Base-by-base conservation (phyloP, 2,888 invertebrate genomes). In the Hoplodrina blanda region DNA sequence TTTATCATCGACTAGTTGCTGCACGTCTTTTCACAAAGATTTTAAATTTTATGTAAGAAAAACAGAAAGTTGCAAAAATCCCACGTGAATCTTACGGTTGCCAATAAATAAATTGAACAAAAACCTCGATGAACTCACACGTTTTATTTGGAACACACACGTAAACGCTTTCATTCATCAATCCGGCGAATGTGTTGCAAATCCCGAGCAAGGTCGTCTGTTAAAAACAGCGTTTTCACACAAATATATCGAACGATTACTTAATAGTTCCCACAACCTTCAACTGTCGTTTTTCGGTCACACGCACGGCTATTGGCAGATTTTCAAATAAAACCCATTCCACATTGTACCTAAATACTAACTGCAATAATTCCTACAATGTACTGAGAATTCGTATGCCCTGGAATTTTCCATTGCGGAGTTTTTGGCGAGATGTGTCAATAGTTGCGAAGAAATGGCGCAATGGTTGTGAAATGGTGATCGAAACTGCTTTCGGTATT, bases 181-280 rank as follows among this genome's bases (percentile, higher is more conserved):
- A 71, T 71, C 73, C 41, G 46, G 74, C 56, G 69, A 81, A 74
- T 79, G 75, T 77, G 62, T 71, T 81, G 79, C 79, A 65, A 80
- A 78, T 74, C 78, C 59, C 78, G 73, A 70, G 73, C 84, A 78
- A 84, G 83, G 84, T 81, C 84, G 70, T 62, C 63, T 49, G 59
- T 60, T 71, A 81, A 83, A 83, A 76, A 70, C 72, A 56, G 41
- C 55, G 68, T 76, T 84, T 77, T 80, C 82, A 78, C 78, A 72
- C 70, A 83, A 69, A 78, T 67, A 72, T 76, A 80, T 82, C 63
- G 72, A 73, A 67, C 65, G 73, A 80, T 91, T 90, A 88, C 88
- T 86, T 89, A 91, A 90, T 87, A 80, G 78, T 69, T 79, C 78
- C 62, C 70, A 71, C 80, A 85, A 88, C 91, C 91, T 91, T 91